Conservation (phyloP, 2,113 vertebrate genomes). For the Cheirogaleus medius region DNA sequence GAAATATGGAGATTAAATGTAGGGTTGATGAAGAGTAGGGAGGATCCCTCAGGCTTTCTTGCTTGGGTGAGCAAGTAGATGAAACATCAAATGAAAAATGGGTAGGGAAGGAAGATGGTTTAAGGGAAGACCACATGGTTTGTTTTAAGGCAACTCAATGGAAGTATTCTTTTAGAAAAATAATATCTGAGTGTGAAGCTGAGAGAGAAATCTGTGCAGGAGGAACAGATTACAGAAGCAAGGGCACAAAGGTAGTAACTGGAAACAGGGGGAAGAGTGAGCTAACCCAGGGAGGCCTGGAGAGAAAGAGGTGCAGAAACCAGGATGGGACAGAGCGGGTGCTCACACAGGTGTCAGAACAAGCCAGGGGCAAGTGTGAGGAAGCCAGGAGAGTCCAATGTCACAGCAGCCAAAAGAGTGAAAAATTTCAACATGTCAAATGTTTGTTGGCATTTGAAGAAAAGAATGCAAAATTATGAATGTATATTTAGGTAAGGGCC, state of each 20-base stretch:
- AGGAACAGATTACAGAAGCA: neutral
- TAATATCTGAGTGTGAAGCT: neutral
- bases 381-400: neutral
- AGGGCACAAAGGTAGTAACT: neutral
- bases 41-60: neutral
- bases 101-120: neutral
- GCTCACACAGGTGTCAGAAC: neutral
- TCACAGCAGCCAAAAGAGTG: neutral
- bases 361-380: neutral
- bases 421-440: neutral
- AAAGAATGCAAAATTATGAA: too few relatives aligned
- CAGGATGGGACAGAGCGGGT: neutral
- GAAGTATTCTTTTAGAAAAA: neutral
- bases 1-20: neutral
- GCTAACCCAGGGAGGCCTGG: neutral
- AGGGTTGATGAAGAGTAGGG: neutral
- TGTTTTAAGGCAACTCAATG: neutral
- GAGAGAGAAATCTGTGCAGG: neutral
- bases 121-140: neutral
- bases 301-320: neutral
- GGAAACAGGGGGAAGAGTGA: neutral
- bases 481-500: too few relatives aligned
- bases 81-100: neutral
- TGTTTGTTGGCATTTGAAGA: too few relatives aligned
- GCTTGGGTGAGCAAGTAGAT: neutral